Base-by-base conservation (phyloP, 1,140 invertebrate genomes). In the Octopus sinensis region DNA sequence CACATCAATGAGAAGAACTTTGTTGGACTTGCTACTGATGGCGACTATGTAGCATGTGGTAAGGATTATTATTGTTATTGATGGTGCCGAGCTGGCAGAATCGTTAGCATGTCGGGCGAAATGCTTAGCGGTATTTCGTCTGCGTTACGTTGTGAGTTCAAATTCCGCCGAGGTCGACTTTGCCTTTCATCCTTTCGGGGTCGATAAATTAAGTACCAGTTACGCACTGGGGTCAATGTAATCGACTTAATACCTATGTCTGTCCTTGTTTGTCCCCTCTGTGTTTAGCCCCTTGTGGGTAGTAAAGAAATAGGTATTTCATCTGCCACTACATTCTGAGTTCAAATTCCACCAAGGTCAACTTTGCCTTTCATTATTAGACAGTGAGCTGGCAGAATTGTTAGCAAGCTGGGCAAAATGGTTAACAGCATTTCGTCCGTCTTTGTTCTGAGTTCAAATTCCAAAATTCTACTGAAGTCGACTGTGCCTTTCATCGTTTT, bases 1-100 rank as follows among this genome's bases (percentile, higher is more conserved):
- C 97, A 99, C 91, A 93, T 95, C 2, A 99, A 99, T 91, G 97
- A 98, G 90, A 98, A 98, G 89, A 98, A 98, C 90, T 99, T 98
- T 92, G 96, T 99, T 10, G 97, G 97, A 0, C 90, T 99, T n/a
- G 96, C 96, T 0, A 97, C 96, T 0, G 96, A 98, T 91, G 96
- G 96, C 4, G 95, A 97, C 88, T 98, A 97, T 90, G 93, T 99
- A 43, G 96, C 96, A 4, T 98, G 96, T 92, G 97, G 97, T 76
- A 84, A 79, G 89, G 87, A 13, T 43, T 9, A 54, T 77, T 12
- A 17, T 53, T 12, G 54, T 10, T 62, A 10, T 62, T 62, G 9
- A 62, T 10, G 17, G 17, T 1, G 9, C 17, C 56, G 56, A 10
- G 30, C 17, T 9, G 17, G 56, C 17, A 9, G 9, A 62, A 10